These are phyloP conservation scores for Saccopteryx leptura DNA, from an alignment of 2,113 vertebrate species.

Conservation along the genomic window DNA sequence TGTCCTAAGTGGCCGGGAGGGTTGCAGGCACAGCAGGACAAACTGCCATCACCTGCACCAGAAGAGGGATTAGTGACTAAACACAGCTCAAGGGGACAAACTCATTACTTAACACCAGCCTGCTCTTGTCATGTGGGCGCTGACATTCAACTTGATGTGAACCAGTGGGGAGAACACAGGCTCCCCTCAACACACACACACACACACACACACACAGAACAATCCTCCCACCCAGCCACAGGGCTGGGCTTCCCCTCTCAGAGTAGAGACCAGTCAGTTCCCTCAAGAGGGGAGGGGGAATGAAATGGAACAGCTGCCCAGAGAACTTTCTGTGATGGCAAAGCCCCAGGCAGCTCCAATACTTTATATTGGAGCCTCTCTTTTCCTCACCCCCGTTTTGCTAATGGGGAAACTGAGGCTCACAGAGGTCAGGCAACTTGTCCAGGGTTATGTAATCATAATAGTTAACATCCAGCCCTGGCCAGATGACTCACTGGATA, in stretches of 20 bases:
- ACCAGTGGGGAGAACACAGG: background rate
- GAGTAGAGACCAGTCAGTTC: background rate
- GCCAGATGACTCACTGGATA: too few relatives aligned
- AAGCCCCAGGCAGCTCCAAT: background rate
- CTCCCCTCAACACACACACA: background rate
- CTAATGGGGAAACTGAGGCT: background rate
- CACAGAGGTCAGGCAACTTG: background rate
- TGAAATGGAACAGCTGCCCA: background rate
- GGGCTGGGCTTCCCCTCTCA: background rate
- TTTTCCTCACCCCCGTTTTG: background rate
- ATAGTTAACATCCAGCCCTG: background rate
- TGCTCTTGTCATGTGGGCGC: background rate
- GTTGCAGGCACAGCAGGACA: constrained; percentile 47
- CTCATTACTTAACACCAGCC: constrained; percentile 68
- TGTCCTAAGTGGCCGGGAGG: constrained; percentile 70
- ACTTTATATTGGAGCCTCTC: background rate
- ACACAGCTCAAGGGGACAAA: constrained; percentile 65
- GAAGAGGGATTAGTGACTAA: constrained; percentile 66
- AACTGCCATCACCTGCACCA: background rate
- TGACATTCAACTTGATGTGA: constrained; percentile 22
- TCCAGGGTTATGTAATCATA: background rate
- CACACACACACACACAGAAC: too few relatives aligned
- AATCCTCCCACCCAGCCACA: background rate
- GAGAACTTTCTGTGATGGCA: rapidly evolving
- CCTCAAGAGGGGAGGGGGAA: background rate